Evolutionary conservation across 2,113 vertebrate genomes (phyloP), one percentile per base, ranked within the genome.

Genomic region (Mesoclemmys tuberculata): DNA sequence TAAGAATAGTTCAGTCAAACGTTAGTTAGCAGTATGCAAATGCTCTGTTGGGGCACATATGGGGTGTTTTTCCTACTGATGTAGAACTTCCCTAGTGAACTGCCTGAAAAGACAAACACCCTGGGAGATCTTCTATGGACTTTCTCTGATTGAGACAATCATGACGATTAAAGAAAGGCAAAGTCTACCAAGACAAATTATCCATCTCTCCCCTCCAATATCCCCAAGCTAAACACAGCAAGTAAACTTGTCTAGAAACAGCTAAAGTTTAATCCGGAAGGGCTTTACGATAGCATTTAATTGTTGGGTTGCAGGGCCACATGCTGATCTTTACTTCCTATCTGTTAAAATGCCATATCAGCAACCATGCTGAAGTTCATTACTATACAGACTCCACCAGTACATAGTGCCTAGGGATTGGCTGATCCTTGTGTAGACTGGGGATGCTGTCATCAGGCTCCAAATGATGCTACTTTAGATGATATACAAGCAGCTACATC

Each of bases 231-330:
- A 1, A 41, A 46, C n/a, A 2, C 44, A n/a, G 3, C 10, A 0
- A 1, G 55, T 27, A 31, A n/a, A 0, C 0, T 3, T 44, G 22
- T 12, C 82, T 51, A 29, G 21, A 29, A 3, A 19, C 19, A 48
- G 22, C 9, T n/a, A 16, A 3, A 4, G 0, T 5, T 0, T 2
- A 27, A 54, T 2, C 2, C 44, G 92, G 38, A 35, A 35, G 61
- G 61, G 35, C 35, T 35, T 64, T 31, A 64, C 35, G 31, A 77
- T 44, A 38, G 90, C 90, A 13, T 1, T 0, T 0, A 1, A 80
- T 41, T 38, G n/a, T 46, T 56, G 77, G 11, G 4, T 87, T 46
- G 2, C 7, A 6, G 61, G 18, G 12, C 77, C 0, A 0, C 11
- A 64, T n/a, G 3, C 2, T 31, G 48, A 4, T 0, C 0, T 5